Evolutionary conservation across 2,113 vertebrate species (phyloP).

Genomic region (Brevimyrus niger): DNA sequence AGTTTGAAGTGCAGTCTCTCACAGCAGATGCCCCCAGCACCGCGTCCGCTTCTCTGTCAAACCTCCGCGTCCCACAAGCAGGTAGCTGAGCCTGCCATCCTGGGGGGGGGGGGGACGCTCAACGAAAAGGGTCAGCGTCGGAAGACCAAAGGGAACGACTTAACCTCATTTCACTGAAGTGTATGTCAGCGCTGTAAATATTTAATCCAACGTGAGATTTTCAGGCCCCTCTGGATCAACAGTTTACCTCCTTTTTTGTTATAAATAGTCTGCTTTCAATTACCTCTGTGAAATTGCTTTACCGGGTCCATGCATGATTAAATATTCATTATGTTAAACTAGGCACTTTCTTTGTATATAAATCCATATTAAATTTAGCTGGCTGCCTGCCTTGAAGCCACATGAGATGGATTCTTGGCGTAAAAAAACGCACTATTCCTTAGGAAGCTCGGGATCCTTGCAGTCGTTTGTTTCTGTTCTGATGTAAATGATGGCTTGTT

Average conservation of each 20-base stretch:
- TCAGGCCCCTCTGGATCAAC: slow-evolving; percentile 63
- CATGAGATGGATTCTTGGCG: slow-evolving; percentile 68
- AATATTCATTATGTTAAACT: slow-evolving; percentile 83
- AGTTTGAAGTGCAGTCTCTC: background rate
- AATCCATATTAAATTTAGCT: slow-evolving; percentile 72
- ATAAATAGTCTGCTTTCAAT: slow-evolving; percentile 78
- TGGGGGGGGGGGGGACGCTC: slow-evolving; percentile 17
- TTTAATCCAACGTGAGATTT: slow-evolving; percentile 64
- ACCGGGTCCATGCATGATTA: slow-evolving; percentile 72
- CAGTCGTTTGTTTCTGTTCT: slow-evolving; percentile 55
- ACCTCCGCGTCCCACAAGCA: background rate
- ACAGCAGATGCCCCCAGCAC: background rate
- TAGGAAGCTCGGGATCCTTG: slow-evolving; percentile 44
- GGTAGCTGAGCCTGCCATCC: background rate
- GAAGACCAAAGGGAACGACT: slow-evolving; percentile 50
- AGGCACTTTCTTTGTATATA: slow-evolving; percentile 74
- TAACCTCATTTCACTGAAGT: slow-evolving; percentile 59
- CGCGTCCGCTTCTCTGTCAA: background rate
- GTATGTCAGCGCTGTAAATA: slow-evolving; percentile 64
- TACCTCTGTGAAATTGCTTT: slow-evolving; percentile 79
- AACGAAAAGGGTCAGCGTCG: slow-evolving; percentile 48
- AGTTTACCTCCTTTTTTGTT: slow-evolving; percentile 59
- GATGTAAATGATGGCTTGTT: slow-evolving; percentile 58
- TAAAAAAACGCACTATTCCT: slow-evolving; percentile 41
- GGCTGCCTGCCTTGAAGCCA: slow-evolving; percentile 65